These are phyloP conservation scores for Tichodroma muraria DNA, from an alignment of 2,113 vertebrate species.

Conservation along the genomic window DNA sequence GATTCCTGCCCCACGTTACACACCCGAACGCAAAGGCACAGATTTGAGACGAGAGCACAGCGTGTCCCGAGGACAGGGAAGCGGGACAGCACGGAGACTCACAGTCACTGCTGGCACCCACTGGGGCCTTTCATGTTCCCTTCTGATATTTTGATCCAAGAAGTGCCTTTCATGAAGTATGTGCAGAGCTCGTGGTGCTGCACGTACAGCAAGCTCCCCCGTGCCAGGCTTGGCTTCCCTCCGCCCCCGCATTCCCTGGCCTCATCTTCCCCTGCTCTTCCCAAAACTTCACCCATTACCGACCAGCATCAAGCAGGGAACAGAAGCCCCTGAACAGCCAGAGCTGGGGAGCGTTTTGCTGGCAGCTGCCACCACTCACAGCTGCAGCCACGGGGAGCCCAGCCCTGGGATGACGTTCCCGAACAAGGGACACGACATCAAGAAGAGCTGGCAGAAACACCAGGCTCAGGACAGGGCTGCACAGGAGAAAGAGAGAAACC, in stretches of 20 bases:
- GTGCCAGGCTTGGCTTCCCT: constrained; percentile 34
- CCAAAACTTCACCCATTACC: background rate
- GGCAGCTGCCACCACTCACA: background rate
- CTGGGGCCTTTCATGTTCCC: constrained; percentile 32
- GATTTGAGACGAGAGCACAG: background rate
- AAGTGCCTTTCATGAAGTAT: constrained; percentile 8
- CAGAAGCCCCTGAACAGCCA: background rate
- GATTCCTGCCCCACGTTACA: background rate
- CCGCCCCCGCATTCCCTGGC: background rate
- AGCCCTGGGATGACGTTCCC: background rate
- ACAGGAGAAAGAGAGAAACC: background rate
- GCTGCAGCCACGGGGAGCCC: background rate
- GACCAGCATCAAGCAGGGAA: background rate
- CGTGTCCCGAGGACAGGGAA: background rate
- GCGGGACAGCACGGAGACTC: constrained; percentile 9
- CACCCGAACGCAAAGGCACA: background rate
- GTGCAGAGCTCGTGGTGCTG: constrained; percentile 11
- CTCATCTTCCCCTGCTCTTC: background rate
- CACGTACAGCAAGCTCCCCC: constrained; percentile 8
- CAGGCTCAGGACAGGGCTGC: background rate
- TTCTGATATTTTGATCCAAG: constrained; percentile 5
- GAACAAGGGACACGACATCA: background rate
- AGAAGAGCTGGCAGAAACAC: background rate
- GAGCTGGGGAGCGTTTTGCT: background rate
- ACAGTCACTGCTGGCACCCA: constrained; percentile 34